Evolutionary conservation across 2,797 vertebrate species (phyloP).

Genomic region (Sarcophilus harrisii): DNA sequence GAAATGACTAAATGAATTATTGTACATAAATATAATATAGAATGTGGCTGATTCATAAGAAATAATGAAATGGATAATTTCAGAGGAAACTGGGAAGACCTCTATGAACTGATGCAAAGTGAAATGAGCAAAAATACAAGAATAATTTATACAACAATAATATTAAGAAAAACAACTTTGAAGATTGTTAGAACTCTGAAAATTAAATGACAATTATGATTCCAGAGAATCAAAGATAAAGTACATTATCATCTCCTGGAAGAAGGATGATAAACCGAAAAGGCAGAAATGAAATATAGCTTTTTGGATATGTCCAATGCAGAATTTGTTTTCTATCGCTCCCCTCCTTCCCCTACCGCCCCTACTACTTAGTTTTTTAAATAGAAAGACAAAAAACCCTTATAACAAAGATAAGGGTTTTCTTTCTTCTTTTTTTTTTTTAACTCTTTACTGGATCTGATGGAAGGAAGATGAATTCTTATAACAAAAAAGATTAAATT

Average conservation of each 20-base stretch:
- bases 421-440: background rate
- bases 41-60: background rate
- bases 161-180: background rate
- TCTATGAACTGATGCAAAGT: background rate
- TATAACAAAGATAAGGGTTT: background rate
- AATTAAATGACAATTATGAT: background rate
- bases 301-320: background rate
- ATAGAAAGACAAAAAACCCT: no score
- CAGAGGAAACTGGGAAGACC: background rate
- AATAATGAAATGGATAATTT: background rate
- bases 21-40: background rate
- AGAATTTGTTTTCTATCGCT: background rate
- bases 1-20: background rate
- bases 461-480: background rate
- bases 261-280: background rate
- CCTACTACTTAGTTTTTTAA: background rate
- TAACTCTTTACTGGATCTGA: background rate
- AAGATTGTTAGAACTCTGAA: background rate
- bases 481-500: background rate
- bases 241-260: background rate
- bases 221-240: background rate
- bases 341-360: no score
- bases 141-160: background rate
- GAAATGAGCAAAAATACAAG: background rate
- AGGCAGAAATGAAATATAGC: background rate